Conservation (phyloP, 2,113 vertebrate genomes). For the Notarius quadriscutis region DNA sequence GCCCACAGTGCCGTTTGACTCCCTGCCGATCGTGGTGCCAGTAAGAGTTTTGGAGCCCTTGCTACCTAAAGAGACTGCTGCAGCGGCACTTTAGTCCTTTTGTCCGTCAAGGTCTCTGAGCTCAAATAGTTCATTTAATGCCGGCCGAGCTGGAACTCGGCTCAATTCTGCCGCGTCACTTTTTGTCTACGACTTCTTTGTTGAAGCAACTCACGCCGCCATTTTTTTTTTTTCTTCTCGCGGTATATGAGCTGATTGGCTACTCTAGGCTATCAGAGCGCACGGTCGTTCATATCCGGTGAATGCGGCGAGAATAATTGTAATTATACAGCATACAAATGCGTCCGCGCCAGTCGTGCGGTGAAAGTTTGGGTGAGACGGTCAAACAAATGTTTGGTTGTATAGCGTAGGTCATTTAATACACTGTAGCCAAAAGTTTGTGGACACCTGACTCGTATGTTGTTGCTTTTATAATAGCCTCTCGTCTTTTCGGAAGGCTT, state of each 20-base stretch:
- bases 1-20: background rate
- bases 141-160: background rate
- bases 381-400: too few relatives aligned
- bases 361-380: too few relatives aligned
- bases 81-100: background rate
- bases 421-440: background rate
- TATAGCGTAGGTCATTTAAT: background rate
- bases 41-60: background rate
- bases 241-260: too few relatives aligned
- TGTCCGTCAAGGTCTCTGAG: background rate
- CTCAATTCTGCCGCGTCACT: background rate
- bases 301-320: too few relatives aligned
- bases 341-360: too few relatives aligned
- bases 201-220: too few relatives aligned
- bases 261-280: too few relatives aligned
- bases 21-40: background rate
- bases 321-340: too few relatives aligned
- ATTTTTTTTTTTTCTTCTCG: too few relatives aligned
- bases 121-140: too few relatives aligned
- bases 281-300: too few relatives aligned
- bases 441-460: background rate
- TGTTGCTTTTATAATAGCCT: background rate
- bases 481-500: background rate
- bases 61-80: background rate
- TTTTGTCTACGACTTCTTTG: background rate